Evolutionary conservation across 2,797 vertebrate species (phyloP), one percentile per base, ranked within the genome.

Genomic region (Fringilla coelebs): DNA sequence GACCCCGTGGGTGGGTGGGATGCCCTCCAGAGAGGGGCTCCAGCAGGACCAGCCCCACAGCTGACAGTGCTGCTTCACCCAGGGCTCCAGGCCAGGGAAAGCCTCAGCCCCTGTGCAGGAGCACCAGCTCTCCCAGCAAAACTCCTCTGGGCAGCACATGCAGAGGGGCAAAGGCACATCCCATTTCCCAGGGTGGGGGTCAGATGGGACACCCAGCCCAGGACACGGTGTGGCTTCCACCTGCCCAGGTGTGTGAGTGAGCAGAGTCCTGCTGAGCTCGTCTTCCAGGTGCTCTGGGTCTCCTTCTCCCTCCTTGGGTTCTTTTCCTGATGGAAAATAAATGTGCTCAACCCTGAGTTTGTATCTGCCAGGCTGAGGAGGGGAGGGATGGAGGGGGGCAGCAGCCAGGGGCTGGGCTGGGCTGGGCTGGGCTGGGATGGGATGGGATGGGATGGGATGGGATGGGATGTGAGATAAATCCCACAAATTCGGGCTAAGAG

Each of bases 401-500:
- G 38, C 38, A 38, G 38, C 38, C 38, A 38, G 38, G 38, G 38
- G 11, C 38, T 38, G 40, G 40, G 40, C 14, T 40, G 40, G 40
- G 40, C 14, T 40, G 40, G 40, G 40, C 6, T 40, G 40, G 40
- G 40, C 17, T 29, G 28, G 49, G 10, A 29, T 29, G 28, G 28
- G 10, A 29, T 52, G 28, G 49, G 10, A 29, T 51, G 49, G 51
- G 6, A 19, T 11, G 28, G 49, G 10, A 51, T 18, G 49, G 51
- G 7, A 54, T 3, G 49, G 15, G 76, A 63, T 32, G 18, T 18
- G 21, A 38, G 7, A 5, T 7, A 65, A 7, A 46, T 40, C 26
- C 55, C 36, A 5, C 0, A 3, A 9, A 4, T 21, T 46, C 0
- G 0, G 17, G 29, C n/a, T 61, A 1, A 41, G 36, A 10, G 19